phyloP scores from a whole-genome alignment of 2,113 vertebrate species.

The Prinia subflava region DNA sequence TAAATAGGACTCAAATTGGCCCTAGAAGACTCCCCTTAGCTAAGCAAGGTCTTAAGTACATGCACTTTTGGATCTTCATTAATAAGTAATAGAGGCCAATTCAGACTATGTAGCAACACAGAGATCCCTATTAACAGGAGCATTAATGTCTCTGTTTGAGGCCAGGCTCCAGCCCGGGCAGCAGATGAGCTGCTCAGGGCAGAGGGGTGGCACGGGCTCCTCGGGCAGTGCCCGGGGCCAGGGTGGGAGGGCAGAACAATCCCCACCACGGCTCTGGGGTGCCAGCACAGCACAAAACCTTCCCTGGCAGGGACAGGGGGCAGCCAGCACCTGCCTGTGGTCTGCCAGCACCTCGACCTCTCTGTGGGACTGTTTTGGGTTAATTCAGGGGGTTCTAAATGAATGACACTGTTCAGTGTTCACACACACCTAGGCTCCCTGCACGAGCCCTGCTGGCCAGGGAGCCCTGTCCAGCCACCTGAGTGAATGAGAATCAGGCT shows the following conservation, averaged over 20 bases:
- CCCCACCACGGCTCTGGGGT: fast-evolving
- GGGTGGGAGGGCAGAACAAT: fast-evolving
- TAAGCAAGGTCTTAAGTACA: constrained; percentile 65
- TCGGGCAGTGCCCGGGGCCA: fast-evolving
- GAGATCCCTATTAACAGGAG: constrained; percentile 67
- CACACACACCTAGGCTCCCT: fast-evolving
- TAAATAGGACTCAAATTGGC: constrained; percentile 59
- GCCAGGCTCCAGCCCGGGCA: constrained; percentile 9
- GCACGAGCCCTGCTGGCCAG: not conserved
- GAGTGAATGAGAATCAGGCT: not conserved
- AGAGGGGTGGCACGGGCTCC: not conserved
- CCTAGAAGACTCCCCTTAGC: constrained; percentile 55
- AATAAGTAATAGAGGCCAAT: constrained; percentile 60
- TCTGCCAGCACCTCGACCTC: not conserved
- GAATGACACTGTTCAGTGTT: not conserved
- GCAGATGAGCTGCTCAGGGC: not conserved
- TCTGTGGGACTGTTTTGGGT: not conserved
- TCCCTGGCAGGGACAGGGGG: not conserved
- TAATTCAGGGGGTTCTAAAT: not conserved
- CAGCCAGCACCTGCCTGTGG: not conserved
- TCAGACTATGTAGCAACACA: constrained; percentile 43
- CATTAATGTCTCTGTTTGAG: constrained; percentile 66
- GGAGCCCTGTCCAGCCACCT: not conserved
- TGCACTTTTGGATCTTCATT: constrained; percentile 65
- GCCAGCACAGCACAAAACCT: not conserved